Evolutionary conservation across 2,113 vertebrate species (phyloP), one percentile per base, ranked within the genome.

Genomic region (Lamprotornis superbus): DNA sequence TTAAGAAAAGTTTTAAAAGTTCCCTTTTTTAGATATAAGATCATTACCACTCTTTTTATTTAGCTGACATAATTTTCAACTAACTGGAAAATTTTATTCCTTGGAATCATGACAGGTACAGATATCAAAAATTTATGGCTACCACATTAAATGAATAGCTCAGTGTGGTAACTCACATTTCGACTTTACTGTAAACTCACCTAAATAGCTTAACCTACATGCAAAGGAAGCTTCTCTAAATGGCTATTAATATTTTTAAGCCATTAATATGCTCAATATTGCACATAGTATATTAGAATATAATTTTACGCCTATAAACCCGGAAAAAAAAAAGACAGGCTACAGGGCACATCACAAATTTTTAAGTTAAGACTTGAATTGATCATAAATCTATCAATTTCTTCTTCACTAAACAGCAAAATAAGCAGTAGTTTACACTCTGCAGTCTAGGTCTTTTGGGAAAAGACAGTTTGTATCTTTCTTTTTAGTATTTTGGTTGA

Each of bases 401-500:
- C 31, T 68, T 83, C 44, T 71, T 64, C 20, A 31, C 11, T 84
- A 77, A 83, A 37, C 23, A 63, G 39, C 23, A 86, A 95, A 93
- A 77, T 57, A 90, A 88, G 59, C 27, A 52, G 20, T 33, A 90
- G 71, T 93, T 88, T 94, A 92, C 17, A 60, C 9, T 76, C 28
- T 85, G 49, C 28, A 71, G 73, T 39, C 47, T 93, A 89, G 64
- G 65, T 90, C 75, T 90, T 92, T 93, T 50, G 42, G 79, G 76
- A 44, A 81, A 83, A 95, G 85, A 80, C 71, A 85, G 68, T 90
- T 86, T 92, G 64, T 88, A 90, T 93, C 93, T 94, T 88, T 94
- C 79, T 74, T 95, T 95, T 91, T 88, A 92, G 47, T 92, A 68
- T 93, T 95, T 96, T 94, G 39, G 39, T 56, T 92, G 92, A 96